Conservation (phyloP, 2,888 invertebrate genomes). For the Melinaea marsaeus region DNA sequence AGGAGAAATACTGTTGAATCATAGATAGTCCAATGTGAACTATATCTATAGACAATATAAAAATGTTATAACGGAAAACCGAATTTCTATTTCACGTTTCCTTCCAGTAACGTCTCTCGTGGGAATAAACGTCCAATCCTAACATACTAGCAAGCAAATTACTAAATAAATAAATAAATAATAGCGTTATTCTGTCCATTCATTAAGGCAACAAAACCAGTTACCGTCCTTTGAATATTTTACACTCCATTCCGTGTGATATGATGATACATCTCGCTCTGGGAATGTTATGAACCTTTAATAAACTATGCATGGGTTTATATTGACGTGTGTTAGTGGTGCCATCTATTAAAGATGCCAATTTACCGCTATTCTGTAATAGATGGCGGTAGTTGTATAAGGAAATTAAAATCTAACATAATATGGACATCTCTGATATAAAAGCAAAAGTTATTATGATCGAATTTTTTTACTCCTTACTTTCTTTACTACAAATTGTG, state of each 20-base stretch:
- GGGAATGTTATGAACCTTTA: constrained; percentile 64
- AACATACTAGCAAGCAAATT: constrained; percentile 19
- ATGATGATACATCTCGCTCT: constrained; percentile 60
- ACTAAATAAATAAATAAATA: constrained; percentile 24
- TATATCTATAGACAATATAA: too few species aligned
- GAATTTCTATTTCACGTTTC: constrained; percentile 2
- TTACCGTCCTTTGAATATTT: constrained; percentile 70
- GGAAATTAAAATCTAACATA: too few species aligned
- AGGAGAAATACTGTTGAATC: too few species aligned
- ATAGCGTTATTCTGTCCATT: constrained; percentile 39
- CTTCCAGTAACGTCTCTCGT: background rate
- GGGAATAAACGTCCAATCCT: background rate
- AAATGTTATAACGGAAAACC: background rate
- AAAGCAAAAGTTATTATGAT: too few species aligned
- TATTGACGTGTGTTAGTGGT: constrained; percentile 59
- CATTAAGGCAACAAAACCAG: constrained; percentile 70
- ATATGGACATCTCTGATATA: too few species aligned
- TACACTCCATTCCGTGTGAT: constrained; percentile 62
- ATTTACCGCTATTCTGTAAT: constrained; percentile 36
- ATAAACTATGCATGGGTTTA: constrained; percentile 65
- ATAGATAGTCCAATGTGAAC: too few species aligned
- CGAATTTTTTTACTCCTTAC: too few species aligned
- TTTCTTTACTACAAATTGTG: too few species aligned
- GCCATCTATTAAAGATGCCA: constrained; percentile 48
- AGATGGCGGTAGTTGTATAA: constrained; percentile 34